Percentiles rank a stretch among this genome's conserved stretches.
phyloP scores from a whole-genome alignment of 2,797 vertebrate genomes.

The Adrianichthys oophorus region DNA sequence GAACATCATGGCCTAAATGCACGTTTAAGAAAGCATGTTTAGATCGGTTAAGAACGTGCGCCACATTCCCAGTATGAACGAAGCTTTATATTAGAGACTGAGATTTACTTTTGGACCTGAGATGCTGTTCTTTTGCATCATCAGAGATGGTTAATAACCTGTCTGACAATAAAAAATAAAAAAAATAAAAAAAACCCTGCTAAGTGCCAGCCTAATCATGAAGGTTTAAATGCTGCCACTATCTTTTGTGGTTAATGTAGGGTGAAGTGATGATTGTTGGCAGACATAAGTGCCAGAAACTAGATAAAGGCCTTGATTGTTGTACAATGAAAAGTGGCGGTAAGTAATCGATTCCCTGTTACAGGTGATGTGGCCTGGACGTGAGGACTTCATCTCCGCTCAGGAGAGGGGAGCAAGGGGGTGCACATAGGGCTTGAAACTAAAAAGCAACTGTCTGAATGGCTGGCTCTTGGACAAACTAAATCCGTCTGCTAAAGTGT shows the following conservation, averaged over 20 bases:
- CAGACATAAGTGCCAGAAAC: conserved; percentile 17
- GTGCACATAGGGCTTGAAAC: conserved; percentile 45
- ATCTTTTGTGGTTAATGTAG: conserved; percentile 37
- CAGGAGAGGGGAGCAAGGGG: conserved; percentile 46
- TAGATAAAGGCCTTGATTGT: conserved; percentile 27
- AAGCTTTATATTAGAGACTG: no score
- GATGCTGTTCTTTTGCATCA: conserved; percentile 13
- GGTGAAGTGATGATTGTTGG: conserved; percentile 23
- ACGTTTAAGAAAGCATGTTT: no score
- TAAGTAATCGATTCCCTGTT: conserved; percentile 64
- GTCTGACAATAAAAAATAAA: conserved; percentile 33
- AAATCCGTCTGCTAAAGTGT: conserved; percentile 30
- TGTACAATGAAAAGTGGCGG: conserved; percentile 58
- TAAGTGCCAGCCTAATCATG: conserved; percentile 23
- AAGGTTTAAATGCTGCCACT: conserved; percentile 22
- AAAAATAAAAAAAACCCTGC: conserved; percentile 12
- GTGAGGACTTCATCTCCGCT: conserved; percentile 55
- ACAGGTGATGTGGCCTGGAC: conserved; percentile 44
- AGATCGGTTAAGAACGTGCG: no score
- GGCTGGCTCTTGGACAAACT: conserved; percentile 29
- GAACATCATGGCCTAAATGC: no score
- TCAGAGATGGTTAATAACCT: conserved; percentile 14
- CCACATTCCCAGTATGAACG: no score
- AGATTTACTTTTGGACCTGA: no score
- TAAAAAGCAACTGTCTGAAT: conserved; percentile 44